These are phyloP conservation scores for Spilosoma lubricipeda DNA, from an alignment of 2,888 invertebrate species.

Conservation along the genomic window DNA sequence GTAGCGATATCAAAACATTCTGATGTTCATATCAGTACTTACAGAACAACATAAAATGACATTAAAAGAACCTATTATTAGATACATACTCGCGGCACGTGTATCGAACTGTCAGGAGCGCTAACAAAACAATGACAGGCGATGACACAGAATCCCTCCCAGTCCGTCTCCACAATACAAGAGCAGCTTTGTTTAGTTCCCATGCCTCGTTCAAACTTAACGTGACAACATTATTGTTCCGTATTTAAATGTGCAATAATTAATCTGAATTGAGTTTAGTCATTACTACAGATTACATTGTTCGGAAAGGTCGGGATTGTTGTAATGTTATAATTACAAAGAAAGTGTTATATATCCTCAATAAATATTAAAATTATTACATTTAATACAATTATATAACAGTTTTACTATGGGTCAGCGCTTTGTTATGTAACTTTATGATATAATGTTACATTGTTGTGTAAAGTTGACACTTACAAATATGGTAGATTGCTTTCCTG, in stretches of 20 bases:
- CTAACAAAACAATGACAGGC: slow-evolving; percentile 43
- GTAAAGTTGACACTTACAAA: neutral
- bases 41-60: neutral
- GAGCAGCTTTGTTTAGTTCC: slow-evolving; percentile 35
- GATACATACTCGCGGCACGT: neutral
- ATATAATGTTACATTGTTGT: slow-evolving; percentile 30
- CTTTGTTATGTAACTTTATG: slow-evolving; percentile 14
- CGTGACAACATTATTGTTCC: neutral
- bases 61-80: neutral
- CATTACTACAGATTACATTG: neutral
- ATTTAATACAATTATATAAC: slow-evolving; percentile 33
- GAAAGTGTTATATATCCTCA: slow-evolving; percentile 20
- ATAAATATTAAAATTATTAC: slow-evolving; percentile 27
- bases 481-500: neutral
- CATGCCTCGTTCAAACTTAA: slow-evolving; percentile 19
- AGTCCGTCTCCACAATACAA: slow-evolving; percentile 26
- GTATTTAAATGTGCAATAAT: neutral
- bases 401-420: slow-evolving; percentile 25
- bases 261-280: neutral
- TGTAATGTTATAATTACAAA: slow-evolving; percentile 9
- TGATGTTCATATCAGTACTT: neutral
- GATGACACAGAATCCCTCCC: slow-evolving; percentile 32
- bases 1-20: neutral
- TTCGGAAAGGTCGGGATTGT: neutral
- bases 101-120: slow-evolving; percentile 17